phyloP scores from a whole-genome alignment of 2,888 invertebrate genomes.

The Ptilodon capucinus region DNA sequence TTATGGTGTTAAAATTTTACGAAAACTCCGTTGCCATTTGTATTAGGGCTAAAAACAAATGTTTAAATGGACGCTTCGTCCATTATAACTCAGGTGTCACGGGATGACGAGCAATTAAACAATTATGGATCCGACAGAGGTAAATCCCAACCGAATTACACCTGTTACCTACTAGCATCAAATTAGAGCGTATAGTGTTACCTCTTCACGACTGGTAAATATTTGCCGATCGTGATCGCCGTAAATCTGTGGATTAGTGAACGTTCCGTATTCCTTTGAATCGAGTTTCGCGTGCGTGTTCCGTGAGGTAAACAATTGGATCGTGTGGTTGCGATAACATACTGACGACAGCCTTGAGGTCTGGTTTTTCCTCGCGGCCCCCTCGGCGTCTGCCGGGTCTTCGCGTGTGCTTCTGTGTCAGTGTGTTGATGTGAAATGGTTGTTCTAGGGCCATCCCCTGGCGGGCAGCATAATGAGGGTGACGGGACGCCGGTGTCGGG shows the following conservation, averaged over 20 bases:
- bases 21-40: slow-evolving; percentile 77
- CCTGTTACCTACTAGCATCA: slow-evolving; percentile 79
- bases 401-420: slow-evolving; percentile 34
- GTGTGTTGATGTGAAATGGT: slow-evolving; percentile 52
- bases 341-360: slow-evolving; percentile 72
- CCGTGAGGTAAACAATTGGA: slow-evolving; percentile 74
- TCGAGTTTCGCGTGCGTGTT: slow-evolving; percentile 51
- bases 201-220: slow-evolving; percentile 66
- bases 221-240: slow-evolving; percentile 60
- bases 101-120: slow-evolving; percentile 98
- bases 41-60: slow-evolving; percentile 79
- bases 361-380: slow-evolving; percentile 49
- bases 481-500: slow-evolving; percentile 80
- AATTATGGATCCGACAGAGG: slow-evolving; percentile 96
- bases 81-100: slow-evolving; percentile 99
- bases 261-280: slow-evolving; percentile 37
- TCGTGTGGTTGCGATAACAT: slow-evolving; percentile 72
- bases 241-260: slow-evolving; percentile 45
- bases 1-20: slow-evolving; percentile 81
- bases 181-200: slow-evolving; percentile 80
- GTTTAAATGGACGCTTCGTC: slow-evolving; percentile 97
- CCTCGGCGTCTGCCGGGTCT: slow-evolving; percentile 41
- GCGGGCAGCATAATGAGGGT: slow-evolving; percentile 79
- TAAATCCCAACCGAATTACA: slow-evolving; percentile 84
- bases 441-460: slow-evolving; percentile 82